phyloP scores from a whole-genome alignment of 1,140 invertebrate genomes.

The Colletes gigas region DNA sequence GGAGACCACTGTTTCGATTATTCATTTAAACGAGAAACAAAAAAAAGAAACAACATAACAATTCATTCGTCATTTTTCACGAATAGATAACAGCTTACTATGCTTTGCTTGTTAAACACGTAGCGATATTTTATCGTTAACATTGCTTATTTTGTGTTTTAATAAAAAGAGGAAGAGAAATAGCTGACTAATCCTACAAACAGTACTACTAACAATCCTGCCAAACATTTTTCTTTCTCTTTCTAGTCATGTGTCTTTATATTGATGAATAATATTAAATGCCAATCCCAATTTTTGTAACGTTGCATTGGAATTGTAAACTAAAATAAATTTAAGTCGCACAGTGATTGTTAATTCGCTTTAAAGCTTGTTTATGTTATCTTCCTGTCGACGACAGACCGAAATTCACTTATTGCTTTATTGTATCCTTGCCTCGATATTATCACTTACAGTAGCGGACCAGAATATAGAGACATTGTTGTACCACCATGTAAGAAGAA shows the following conservation, averaged over 20 bases:
- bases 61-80: constrained; percentile 10
- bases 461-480: too few species aligned
- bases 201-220: too few species aligned
- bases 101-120: not conserved
- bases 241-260: not conserved
- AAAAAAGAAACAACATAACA: constrained; percentile 4
- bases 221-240: not conserved
- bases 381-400: not conserved
- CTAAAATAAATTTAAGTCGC: not conserved
- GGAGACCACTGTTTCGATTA: constrained; percentile 60
- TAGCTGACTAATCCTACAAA: not conserved
- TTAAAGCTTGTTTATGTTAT: not conserved
- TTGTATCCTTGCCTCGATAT: not conserved
- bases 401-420: not conserved
- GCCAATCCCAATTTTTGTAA: too few species aligned
- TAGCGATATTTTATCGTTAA: not conserved
- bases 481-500: too few species aligned
- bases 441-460: not conserved
- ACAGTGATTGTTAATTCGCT: not conserved
- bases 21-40: not conserved
- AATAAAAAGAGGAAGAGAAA: not conserved
- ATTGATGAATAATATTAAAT: not conserved
- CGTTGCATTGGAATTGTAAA: not conserved
- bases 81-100: constrained; percentile 14
- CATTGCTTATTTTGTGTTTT: not conserved